Base-by-base conservation (phyloP, 2,797 vertebrate genomes). In the Hoplostethus atlanticus region DNA sequence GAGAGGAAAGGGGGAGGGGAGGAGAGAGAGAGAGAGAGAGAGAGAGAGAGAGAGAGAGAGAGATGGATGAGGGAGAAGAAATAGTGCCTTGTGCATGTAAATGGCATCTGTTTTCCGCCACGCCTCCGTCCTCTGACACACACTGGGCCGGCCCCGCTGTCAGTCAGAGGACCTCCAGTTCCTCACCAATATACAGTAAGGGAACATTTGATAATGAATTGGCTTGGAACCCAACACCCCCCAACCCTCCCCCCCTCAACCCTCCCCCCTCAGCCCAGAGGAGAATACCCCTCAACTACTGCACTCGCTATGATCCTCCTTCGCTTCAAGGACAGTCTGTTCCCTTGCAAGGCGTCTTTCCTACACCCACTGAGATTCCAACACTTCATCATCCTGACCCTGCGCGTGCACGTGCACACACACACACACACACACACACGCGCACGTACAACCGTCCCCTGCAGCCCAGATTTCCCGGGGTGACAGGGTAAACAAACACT, bases 401-500 rank as follows among this genome's bases (percentile, higher is more conserved):
- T 42, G 52, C 38, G 44, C 28, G 5, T 21, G 21, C 21, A 21
- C 21, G 21, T 21, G 21, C 21, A 21, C 52, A 55, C 59, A 12
- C 53, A 51, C 17, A 48, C 77, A 46, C 64, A 51, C 54, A 56
- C 68, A 42, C 52, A 38, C 73, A 61, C 73, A 50, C 56, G 58
- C 63, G 66, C 69, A 62, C 68, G 64, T 75, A 71, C 64, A 68
- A 57, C 30, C 58, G 69, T 75, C 68, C 72, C 72, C 71, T 50
- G 55, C 80, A 79, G 83, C 44, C 76, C 86, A 86, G 73, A 88
- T 86, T 89, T 87, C 78, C 84, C 84, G 76, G 86, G 86, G 77
- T 81, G 83, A 89, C 87, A 81, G 88, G 76, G 87, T 91, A 91
- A 94, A 91, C 91, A 94, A 90, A 90, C 87, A 89, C 21, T 21